Base-by-base conservation (phyloP, 2,797 vertebrate genomes). In the Macroramphosus scolopax region DNA sequence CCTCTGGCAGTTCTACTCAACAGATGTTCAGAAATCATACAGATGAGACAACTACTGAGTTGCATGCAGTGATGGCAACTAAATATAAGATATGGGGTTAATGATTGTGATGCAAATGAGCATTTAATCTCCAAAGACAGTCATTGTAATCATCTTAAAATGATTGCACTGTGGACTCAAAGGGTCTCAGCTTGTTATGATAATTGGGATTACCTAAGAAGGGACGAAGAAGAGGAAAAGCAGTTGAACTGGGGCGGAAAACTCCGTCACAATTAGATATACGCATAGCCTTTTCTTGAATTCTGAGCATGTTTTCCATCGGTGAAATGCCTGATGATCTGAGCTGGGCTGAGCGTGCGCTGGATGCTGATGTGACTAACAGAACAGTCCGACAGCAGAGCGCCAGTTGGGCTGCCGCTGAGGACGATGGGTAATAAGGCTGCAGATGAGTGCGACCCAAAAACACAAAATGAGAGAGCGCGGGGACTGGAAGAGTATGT, bases 291-390 rank as follows among this genome's bases (percentile, higher is more conserved):
- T 55, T 87, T 73, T 79, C 85, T 75, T 79, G 68, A 85, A 88
- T 87, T 88, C 84, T 43, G 71, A 71, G 81, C 83, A 89, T 80
- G 85, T 85, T 83, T 86, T 82, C 72, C 66, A 75, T 78, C 29
- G 75, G 68, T 82, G 75, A 87, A 84, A 83, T 85, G 88, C 78
- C 80, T 84, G 83, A 87, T 87, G 84, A 88, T 87, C 80, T 78
- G 78, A 78, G 80, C 68, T 56, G 63, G 51, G 60, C 30, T 71
- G 81, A 78, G 75, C 78, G 82, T 85, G 80, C 55, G 33, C 56
- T 72, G 77, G 70, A 62, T 89, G 77, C 85, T 85, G 78, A 88
- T 88, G 80, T 77, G 78, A 76, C 76, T 68, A 67, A 77, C 67
- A 74, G 78, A 84, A 75, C 65, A 71, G 52, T 68, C 55, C 46